Conservation (phyloP, 1,140 invertebrate species). For the Heliconius melpomene region DNA sequence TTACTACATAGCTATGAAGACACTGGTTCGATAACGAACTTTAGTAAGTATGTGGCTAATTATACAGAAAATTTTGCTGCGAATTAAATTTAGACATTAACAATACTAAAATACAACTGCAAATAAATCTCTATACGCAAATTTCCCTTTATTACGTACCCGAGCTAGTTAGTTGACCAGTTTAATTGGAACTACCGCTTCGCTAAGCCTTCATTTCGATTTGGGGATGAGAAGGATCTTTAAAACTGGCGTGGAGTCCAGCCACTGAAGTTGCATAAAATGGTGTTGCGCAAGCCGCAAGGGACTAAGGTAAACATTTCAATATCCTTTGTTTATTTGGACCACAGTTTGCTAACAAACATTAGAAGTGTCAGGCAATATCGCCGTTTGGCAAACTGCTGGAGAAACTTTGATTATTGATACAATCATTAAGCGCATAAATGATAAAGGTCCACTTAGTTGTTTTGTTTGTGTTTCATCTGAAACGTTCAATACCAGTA, state of each 20-base stretch:
- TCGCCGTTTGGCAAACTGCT: slow-evolving; percentile 28
- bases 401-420: slow-evolving; percentile 41
- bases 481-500: background rate
- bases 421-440: slow-evolving; percentile 31
- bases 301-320: slow-evolving; percentile 59
- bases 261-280: slow-evolving; percentile 56
- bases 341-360: slow-evolving; percentile 42
- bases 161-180: slow-evolving; percentile 52
- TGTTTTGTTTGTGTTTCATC: slow-evolving; percentile 2
- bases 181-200: slow-evolving; percentile 45
- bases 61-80: background rate
- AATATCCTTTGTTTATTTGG: slow-evolving; percentile 61
- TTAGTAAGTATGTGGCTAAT: background rate
- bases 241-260: slow-evolving; percentile 21
- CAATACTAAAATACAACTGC: slow-evolving; percentile 55
- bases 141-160: slow-evolving; percentile 50
- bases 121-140: slow-evolving; percentile 57
- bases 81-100: slow-evolving; percentile 20
- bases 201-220: slow-evolving; percentile 31
- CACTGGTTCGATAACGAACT: background rate
- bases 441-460: slow-evolving; percentile 9
- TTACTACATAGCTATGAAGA: background rate
- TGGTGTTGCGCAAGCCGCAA: slow-evolving; percentile 62
- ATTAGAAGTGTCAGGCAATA: slow-evolving; percentile 39
- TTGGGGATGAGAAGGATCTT: slow-evolving; percentile 38